Percentiles rank a stretch among this genome's conserved stretches.
Conservation (phyloP, 2,888 invertebrate species). For the Caenorhabditis sulstoni region DNA sequence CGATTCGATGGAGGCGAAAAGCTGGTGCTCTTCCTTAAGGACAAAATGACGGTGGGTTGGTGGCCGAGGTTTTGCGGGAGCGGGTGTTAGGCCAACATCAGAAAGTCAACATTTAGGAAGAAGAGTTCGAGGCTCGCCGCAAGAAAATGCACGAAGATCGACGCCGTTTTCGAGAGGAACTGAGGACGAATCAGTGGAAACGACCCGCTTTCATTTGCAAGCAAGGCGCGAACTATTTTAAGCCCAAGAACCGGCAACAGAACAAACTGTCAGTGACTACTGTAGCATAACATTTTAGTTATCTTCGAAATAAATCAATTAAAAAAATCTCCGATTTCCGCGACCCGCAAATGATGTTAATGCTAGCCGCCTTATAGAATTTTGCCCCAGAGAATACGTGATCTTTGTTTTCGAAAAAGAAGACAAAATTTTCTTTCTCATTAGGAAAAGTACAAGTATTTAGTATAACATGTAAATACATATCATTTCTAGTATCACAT, state of each 20-base stretch:
- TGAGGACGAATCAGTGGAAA: slow-evolving; percentile 82
- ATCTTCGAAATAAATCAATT: no score
- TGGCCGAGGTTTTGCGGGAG: no score
- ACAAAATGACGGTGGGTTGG: slow-evolving; percentile 64
- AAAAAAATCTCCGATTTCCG: no score
- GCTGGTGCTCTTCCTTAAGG: slow-evolving; percentile 72
- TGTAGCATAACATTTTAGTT: neutral
- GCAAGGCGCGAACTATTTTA: slow-evolving; percentile 66
- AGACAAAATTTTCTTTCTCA: no score
- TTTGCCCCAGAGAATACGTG: no score
- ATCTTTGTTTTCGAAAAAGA: no score
- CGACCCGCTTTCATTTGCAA: slow-evolving; percentile 56
- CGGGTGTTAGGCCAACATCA: no score
- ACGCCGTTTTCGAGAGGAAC: slow-evolving; percentile 88
- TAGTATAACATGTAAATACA: no score
- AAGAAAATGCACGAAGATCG: slow-evolving; percentile 93
- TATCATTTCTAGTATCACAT: no score
- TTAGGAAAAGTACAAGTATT: no score
- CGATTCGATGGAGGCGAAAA: slow-evolving; percentile 83
- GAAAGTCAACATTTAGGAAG: slow-evolving; percentile 85
- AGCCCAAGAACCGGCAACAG: slow-evolving; percentile 25
- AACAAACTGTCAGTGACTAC: slow-evolving; percentile 19
- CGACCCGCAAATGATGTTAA: no score
- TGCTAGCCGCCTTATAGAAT: no score
- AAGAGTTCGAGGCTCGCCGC: slow-evolving; percentile 94